A percentile compares a stretch with the other conserved stretches of the same genome.
Conservation (phyloP, 2,888 invertebrate genomes). For the Vesta saturnalis region DNA sequence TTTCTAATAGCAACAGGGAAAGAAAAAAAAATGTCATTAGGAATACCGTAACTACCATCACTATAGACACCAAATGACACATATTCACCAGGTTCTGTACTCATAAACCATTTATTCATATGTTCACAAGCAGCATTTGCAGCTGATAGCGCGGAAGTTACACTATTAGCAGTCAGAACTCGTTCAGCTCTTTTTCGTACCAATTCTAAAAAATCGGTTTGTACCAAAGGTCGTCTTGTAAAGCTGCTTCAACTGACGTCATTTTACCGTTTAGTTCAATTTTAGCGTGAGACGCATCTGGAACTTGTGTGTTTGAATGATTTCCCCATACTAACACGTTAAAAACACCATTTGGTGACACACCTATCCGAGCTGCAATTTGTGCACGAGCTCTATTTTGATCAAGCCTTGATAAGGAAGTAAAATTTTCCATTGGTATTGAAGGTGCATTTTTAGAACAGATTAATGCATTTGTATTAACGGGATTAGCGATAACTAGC, state of each 20-base stretch:
- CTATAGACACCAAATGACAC: constrained; percentile 98
- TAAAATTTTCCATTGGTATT: constrained; percentile 95
- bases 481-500: constrained; percentile 98
- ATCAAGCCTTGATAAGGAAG: constrained; percentile 97
- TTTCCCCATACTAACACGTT: constrained; percentile 99
- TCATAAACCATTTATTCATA: constrained; percentile 96
- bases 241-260: constrained; percentile 72
- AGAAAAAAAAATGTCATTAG: constrained; percentile 92
- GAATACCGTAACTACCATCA: constrained; percentile 93
- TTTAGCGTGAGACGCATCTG: constrained; percentile 83
- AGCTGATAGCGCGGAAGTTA: constrained; percentile 99
- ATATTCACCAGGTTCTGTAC: constrained; percentile 78
- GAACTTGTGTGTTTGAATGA: constrained; percentile 98
- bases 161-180: constrained; percentile 95
- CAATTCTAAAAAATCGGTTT: constrained; percentile 84
- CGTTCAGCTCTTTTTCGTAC: constrained; percentile 98
- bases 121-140: constrained; percentile 99
- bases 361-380: constrained; percentile 76
- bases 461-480: constrained; percentile 97
- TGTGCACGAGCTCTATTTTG: constrained; percentile 97
- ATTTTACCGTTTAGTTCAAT: constrained; percentile 63
- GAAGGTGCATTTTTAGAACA: constrained; percentile 95
- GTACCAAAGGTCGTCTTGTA: constrained; percentile 87
- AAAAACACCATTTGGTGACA: constrained; percentile 76
- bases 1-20: constrained; percentile 89